Evolutionary conservation across 1,140 invertebrate genomes (phyloP).

Genomic region (Papilio aristodemus): DNA sequence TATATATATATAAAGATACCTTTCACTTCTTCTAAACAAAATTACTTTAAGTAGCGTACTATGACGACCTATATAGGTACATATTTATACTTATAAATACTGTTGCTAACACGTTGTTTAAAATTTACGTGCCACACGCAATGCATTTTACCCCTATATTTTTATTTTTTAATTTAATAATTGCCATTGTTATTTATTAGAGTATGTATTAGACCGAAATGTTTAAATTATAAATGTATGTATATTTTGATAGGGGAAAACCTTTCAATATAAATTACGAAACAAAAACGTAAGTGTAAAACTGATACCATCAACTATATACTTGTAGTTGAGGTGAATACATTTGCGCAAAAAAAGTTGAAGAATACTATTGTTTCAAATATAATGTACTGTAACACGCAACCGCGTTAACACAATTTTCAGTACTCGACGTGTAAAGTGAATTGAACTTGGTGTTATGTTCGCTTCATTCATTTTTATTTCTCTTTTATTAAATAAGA

Average conservation of each 20-base stretch:
- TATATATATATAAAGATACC: too few relatives aligned
- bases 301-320: constrained; percentile 1
- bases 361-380: constrained; percentile 44
- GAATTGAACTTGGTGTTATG: not conserved
- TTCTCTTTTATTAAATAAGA: too few relatives aligned
- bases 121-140: constrained; percentile 10
- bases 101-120: not conserved
- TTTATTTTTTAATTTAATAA: constrained; percentile 12
- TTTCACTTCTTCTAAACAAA: too few relatives aligned
- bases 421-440: not conserved
- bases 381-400: constrained; percentile 52
- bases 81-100: not conserved
- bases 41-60: not conserved
- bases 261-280: not conserved
- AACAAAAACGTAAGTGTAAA: not conserved
- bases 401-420: constrained; percentile 28
- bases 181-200: not conserved
- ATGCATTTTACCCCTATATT: not conserved
- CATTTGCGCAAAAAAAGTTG: not conserved
- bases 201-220: not conserved
- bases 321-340: constrained; percentile 14
- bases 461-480: too few relatives aligned
- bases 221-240: not conserved
- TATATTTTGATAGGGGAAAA: not conserved
- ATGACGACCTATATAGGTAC: not conserved